A percentile compares a stretch with the other conserved stretches of the same genome.
Evolutionary conservation across 2,113 vertebrate species (phyloP).

Genomic region (Crotalus horridus): DNA sequence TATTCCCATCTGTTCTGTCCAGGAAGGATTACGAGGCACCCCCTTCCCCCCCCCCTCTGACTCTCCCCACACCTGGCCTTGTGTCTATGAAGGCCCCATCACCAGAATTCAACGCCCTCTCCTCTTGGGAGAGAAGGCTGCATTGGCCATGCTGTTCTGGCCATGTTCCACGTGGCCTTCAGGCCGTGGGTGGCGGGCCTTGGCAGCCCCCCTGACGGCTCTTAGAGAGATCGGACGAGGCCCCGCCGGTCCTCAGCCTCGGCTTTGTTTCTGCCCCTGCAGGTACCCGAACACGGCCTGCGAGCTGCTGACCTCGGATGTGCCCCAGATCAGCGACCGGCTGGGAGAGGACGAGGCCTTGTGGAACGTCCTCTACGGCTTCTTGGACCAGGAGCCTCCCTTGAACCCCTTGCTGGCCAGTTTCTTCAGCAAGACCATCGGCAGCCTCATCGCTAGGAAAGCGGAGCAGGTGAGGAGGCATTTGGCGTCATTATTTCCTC

Average conservation of each 20-base stretch:
- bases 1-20: too few species aligned
- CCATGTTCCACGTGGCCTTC: background rate
- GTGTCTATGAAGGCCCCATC: background rate
- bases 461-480: slow-evolving; percentile 84
- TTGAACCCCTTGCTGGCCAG: slow-evolving; percentile 95
- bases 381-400: slow-evolving; percentile 87
- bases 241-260: background rate
- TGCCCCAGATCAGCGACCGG: slow-evolving; percentile 91
- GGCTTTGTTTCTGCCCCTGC: background rate
- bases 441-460: slow-evolving; percentile 92
- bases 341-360: slow-evolving; percentile 86
- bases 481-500: too few species aligned
- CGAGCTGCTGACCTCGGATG: slow-evolving; percentile 93
- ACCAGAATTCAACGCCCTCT: fast-evolving
- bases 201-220: background rate
- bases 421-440: slow-evolving; percentile 98
- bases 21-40: background rate
- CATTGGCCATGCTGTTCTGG: background rate
- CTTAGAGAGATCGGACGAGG: too few species aligned
- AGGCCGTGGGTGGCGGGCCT: background rate
- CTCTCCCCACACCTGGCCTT: background rate
- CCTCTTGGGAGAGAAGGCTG: background rate
- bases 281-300: slow-evolving; percentile 95
- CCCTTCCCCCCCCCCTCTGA: fast-evolving
- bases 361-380: slow-evolving; percentile 85